A percentile compares a stretch with the other conserved stretches of the same genome.
Evolutionary conservation across 2,888 invertebrate species (phyloP).

Genomic region (Lasioglossum oenotherae): DNA sequence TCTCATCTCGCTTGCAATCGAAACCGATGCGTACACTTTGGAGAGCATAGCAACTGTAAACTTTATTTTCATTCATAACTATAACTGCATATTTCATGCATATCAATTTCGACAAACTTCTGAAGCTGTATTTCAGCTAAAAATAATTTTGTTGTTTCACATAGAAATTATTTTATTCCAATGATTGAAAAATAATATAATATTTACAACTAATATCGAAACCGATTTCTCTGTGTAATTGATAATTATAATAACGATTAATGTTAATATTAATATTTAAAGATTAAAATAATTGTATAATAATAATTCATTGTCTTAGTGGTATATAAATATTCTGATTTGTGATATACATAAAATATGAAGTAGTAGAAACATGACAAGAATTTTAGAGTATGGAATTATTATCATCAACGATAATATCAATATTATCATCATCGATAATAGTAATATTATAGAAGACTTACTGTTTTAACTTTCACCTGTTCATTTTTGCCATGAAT

Average conservation of each 20-base stretch:
- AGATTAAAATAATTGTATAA: neutral
- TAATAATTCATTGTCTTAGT: neutral
- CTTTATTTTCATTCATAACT: neutral
- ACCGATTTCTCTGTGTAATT: neutral
- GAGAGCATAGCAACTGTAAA: neutral
- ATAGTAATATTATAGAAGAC: neutral
- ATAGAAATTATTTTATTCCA: neutral
- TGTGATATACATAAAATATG: neutral
- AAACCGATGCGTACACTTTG: neutral
- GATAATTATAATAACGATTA: neutral
- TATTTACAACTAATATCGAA: neutral
- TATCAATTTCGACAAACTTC: neutral
- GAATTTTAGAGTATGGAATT: neutral
- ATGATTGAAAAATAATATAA: neutral
- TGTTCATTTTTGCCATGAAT: neutral
- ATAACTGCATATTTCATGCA: neutral
- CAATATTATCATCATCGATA: too few species aligned
- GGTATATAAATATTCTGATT: too few species aligned
- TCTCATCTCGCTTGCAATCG: slow-evolving; percentile 22
- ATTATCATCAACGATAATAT: neutral
- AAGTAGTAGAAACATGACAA: neutral
- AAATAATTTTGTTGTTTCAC: neutral
- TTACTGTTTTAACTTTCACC: neutral
- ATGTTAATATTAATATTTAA: neutral
- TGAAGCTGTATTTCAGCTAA: neutral